Evolutionary conservation across 2,113 vertebrate genomes (phyloP).

Genomic region (Pavo muticus): DNA sequence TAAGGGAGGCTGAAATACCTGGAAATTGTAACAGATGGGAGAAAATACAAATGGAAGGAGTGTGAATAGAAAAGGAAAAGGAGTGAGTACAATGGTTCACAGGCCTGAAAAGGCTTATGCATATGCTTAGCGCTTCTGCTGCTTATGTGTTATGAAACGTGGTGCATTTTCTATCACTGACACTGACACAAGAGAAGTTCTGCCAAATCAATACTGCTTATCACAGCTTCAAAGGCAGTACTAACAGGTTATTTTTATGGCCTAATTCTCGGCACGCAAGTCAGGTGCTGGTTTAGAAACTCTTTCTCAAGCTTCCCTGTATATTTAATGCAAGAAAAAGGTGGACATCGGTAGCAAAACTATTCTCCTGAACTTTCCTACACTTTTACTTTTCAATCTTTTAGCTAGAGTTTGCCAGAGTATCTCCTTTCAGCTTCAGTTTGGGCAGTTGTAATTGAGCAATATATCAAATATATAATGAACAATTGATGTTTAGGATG

Average conservation of each 20-base stretch:
- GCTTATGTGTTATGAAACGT: neutral
- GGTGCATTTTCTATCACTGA: neutral
- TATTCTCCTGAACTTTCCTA: neutral
- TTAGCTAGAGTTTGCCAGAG: neutral
- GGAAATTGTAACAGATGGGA: neutral
- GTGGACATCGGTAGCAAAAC: neutral
- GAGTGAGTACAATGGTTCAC: neutral
- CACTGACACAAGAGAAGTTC: neutral
- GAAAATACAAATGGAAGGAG: neutral
- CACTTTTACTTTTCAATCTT: rapidly evolving
- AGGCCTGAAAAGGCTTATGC: neutral
- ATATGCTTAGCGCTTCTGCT: neutral
- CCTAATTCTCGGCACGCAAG: neutral
- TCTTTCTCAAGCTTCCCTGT: neutral
- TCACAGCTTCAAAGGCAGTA: neutral
- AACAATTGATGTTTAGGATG: neutral
- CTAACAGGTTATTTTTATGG: neutral
- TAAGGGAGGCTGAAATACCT: neutral
- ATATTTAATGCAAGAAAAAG: neutral
- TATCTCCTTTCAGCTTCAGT: neutral
- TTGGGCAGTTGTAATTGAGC: neutral
- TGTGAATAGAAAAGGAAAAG: neutral
- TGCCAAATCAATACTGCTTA: neutral
- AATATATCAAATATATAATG: neutral
- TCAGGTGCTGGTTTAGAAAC: neutral